phyloP scores from a whole-genome alignment of 2,888 invertebrate genomes.

The Drosophila acutilabella region DNA sequence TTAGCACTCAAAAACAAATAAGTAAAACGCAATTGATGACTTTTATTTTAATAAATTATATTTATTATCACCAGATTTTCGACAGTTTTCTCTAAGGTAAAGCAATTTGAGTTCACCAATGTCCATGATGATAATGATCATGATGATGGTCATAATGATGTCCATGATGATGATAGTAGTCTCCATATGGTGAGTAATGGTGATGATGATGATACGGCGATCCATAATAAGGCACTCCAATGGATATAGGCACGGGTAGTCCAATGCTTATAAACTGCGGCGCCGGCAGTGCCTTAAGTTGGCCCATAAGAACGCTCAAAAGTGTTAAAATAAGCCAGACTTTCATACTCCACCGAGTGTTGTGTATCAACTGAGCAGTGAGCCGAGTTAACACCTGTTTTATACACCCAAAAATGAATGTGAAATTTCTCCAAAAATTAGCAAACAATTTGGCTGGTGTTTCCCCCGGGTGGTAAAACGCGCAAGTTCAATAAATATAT shows the following conservation, averaged over 20 bases:
- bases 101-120: slow-evolving; percentile 29
- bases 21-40: slow-evolving; percentile 38
- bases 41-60: slow-evolving; percentile 15
- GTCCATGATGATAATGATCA: slow-evolving; percentile 8
- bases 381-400: slow-evolving; percentile 9
- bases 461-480: slow-evolving; percentile 35
- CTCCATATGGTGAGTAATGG: slow-evolving; percentile 44
- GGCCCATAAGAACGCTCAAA: slow-evolving; percentile 18
- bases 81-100: slow-evolving; percentile 24
- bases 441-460: slow-evolving; percentile 19
- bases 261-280: slow-evolving; percentile 35
- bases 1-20: background rate
- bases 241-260: slow-evolving; percentile 39
- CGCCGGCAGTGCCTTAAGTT: slow-evolving; percentile 33
- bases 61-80: slow-evolving; percentile 32
- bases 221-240: slow-evolving; percentile 37
- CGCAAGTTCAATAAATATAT: slow-evolving; percentile 42
- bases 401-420: slow-evolving; percentile 14
- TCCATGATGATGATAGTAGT: slow-evolving; percentile 33
- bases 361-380: slow-evolving; percentile 26
- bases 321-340: slow-evolving; percentile 23
- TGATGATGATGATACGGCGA: slow-evolving; percentile 33
- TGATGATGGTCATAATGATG: slow-evolving; percentile 1
- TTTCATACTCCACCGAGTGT: slow-evolving; percentile 43
- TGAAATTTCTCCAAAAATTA: slow-evolving; percentile 49